These are phyloP conservation scores for Grantiella picta DNA, from an alignment of 2,113 vertebrate genomes.

Conservation along the genomic window DNA sequence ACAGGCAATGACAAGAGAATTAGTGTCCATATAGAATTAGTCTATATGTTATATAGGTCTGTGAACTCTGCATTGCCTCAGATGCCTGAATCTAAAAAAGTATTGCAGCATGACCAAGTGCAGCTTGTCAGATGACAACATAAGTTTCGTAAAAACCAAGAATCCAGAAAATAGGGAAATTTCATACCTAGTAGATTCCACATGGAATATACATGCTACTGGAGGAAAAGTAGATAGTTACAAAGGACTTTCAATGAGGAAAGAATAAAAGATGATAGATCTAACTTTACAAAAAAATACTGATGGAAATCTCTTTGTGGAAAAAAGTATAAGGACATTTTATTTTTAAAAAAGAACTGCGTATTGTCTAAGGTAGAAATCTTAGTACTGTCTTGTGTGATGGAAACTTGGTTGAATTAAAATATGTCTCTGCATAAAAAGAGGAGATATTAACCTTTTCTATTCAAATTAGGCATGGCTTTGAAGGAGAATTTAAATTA, in stretches of 20 bases:
- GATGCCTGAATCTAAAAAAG: background rate
- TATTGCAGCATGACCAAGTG: background rate
- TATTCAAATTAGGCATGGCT: slow-evolving; percentile 29
- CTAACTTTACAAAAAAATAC: background rate
- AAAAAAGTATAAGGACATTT: background rate
- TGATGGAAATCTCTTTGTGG: background rate
- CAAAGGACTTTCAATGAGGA: background rate
- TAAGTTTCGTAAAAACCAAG: background rate
- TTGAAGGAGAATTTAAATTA: slow-evolving; percentile 47
- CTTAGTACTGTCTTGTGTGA: background rate
- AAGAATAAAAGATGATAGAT: background rate
- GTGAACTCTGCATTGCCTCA: background rate
- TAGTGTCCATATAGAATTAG: background rate
- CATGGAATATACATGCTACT: background rate
- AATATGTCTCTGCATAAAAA: background rate
- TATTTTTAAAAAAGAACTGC: background rate
- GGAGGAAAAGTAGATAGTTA: background rate
- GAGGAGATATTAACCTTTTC: slow-evolving; percentile 1
- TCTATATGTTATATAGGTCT: background rate
- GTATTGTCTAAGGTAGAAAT: background rate
- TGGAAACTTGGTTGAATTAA: background rate
- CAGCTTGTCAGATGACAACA: background rate
- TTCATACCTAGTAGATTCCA: background rate
- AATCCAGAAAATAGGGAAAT: background rate
- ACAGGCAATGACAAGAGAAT: background rate